These are phyloP conservation scores for Urophycis tenuis DNA, from an alignment of 2,797 vertebrate species.

Conservation along the genomic window DNA sequence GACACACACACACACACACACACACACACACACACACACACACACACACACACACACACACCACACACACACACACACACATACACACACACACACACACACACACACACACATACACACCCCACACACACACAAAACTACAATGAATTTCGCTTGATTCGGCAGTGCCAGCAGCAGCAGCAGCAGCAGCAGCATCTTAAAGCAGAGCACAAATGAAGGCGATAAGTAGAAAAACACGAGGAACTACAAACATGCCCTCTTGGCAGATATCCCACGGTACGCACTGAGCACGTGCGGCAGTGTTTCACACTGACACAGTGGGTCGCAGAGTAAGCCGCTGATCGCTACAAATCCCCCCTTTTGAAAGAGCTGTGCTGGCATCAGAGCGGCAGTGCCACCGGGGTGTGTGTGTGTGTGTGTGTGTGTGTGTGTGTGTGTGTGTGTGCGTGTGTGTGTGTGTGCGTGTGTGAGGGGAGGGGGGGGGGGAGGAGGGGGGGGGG, in stretches of 20 bases:
- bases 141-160: slow-evolving; percentile 59
- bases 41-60: slow-evolving; percentile 15
- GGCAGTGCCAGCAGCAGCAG: slow-evolving; percentile 30
- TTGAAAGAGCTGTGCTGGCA: too few relatives aligned
- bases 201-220: neutral
- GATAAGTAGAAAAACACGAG: neutral
- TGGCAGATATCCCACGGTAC: neutral
- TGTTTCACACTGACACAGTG: neutral
- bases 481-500: too few relatives aligned
- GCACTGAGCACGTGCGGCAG: neutral
- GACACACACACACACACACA: neutral
- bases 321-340: neutral
- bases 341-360: neutral
- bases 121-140: too few relatives aligned
- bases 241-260: neutral
- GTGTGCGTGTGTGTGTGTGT: too few relatives aligned
- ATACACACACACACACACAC: slow-evolving; percentile 16
- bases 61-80: too few relatives aligned
- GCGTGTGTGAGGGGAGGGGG: too few relatives aligned
- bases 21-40: too few relatives aligned
- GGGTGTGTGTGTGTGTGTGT: too few relatives aligned
- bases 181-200: neutral
- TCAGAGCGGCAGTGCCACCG: too few relatives aligned
- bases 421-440: too few relatives aligned
- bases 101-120: slow-evolving; percentile 3